A percentile compares a stretch with the other conserved stretches of the same genome.
These are phyloP conservation scores for Otolemur garnettii DNA, from an alignment of 2,113 vertebrate genomes.

Conservation along the genomic window DNA sequence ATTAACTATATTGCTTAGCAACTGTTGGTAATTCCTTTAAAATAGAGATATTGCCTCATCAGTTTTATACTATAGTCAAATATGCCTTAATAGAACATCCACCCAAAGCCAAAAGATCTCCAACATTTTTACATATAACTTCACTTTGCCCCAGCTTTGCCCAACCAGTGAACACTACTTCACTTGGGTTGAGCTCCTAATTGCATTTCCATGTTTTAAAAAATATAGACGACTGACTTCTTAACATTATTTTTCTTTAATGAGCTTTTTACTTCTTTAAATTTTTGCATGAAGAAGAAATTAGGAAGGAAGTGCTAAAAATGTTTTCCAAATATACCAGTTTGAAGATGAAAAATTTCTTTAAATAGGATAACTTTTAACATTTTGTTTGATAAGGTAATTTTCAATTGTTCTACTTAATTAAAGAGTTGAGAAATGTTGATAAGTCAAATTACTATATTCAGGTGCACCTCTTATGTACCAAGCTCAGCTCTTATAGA, in stretches of 20 bases:
- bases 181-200: background rate
- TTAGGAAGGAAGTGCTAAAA: background rate
- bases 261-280: conserved; percentile 25
- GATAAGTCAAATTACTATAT: background rate
- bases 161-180: background rate
- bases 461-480: background rate
- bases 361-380: conserved; percentile 2
- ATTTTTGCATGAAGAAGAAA: background rate
- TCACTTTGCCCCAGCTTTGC: background rate
- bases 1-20: conserved; percentile 56
- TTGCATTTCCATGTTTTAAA: background rate
- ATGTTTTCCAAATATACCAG: background rate
- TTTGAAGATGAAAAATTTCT: conserved; percentile 26
- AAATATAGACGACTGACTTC: background rate
- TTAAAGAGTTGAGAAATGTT: background rate
- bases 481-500: background rate
- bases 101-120: conserved; percentile 9
- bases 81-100: background rate
- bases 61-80: conserved; percentile 46
- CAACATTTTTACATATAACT: conserved; percentile 38
- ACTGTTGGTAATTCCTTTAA: conserved; percentile 60
- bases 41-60: conserved; percentile 2
- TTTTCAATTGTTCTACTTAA: background rate
- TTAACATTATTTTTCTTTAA: background rate
- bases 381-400: background rate